Conservation (phyloP, 2,888 invertebrate species). For the Tricholauxania praeusta region DNA sequence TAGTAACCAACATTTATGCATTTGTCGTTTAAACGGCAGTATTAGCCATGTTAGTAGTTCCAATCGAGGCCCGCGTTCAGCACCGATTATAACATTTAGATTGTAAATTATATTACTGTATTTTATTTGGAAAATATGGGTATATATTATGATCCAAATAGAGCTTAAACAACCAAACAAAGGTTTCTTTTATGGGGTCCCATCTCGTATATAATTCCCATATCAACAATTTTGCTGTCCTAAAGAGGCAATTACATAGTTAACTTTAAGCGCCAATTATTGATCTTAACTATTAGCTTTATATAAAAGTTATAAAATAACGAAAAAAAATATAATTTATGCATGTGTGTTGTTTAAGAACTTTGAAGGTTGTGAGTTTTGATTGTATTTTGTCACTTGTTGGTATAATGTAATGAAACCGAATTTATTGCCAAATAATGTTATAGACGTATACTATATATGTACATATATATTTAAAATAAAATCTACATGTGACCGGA, state of each 20-base stretch:
- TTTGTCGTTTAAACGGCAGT: conserved; percentile 59
- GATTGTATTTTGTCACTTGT: not conserved
- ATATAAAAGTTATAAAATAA: not conserved
- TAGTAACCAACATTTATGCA: conserved; percentile 56
- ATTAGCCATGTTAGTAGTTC: conserved; percentile 33
- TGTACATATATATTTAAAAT: too few species aligned
- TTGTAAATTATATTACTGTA: conserved; percentile 48
- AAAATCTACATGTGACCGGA: too few species aligned
- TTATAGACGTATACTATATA: not conserved
- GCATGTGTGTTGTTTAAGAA: conserved; percentile 14
- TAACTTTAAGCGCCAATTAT: conserved; percentile 1
- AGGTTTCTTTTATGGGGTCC: too few species aligned
- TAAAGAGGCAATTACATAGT: not conserved
- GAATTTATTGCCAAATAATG: conserved; percentile 13
- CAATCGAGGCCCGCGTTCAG: conserved; percentile 61
- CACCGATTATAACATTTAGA: conserved; percentile 64
- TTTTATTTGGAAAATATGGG: not conserved
- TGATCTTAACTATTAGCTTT: not conserved
- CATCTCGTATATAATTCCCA: too few species aligned
- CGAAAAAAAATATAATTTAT: not conserved
- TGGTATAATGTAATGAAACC: conserved; percentile 10
- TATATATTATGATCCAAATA: not conserved
- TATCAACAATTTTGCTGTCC: too few species aligned
- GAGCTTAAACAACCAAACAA: too few species aligned
- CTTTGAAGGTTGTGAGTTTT: conserved; percentile 20